These are phyloP conservation scores for Petrosia ficiformis DNA, from an alignment of 37 sponge, comb jelly and placozoan species.

Conservation along the genomic window DNA sequence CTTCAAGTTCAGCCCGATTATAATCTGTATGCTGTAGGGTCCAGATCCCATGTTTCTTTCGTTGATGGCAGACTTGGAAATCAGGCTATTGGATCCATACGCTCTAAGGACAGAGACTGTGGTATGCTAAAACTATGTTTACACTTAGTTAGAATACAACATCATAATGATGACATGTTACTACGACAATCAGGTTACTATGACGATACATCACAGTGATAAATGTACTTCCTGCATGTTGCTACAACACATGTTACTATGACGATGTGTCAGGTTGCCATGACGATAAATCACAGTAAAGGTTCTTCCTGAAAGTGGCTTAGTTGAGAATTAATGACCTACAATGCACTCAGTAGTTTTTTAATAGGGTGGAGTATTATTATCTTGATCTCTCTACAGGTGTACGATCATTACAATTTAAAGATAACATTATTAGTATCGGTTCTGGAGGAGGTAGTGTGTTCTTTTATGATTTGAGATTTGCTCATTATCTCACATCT, in stretches of 20 bases:
- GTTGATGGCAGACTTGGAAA: slow-evolving; percentile 41
- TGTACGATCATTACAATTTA: slow-evolving; percentile 81
- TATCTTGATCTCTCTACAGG: slow-evolving; percentile 13
- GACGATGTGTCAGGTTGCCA: too few relatives aligned
- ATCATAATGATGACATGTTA: too few relatives aligned
- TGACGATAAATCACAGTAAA: too few relatives aligned
- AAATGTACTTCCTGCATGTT: too few relatives aligned
- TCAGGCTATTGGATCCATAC: slow-evolving; percentile 15
- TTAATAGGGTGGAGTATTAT: too few relatives aligned
- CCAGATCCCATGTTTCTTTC: slow-evolving; percentile 71
- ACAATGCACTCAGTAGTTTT: too few relatives aligned
- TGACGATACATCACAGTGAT: too few relatives aligned
- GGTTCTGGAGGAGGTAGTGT: slow-evolving; percentile 87
- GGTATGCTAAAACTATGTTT: too few relatives aligned
- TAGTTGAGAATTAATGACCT: too few relatives aligned
- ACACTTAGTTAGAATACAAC: neutral
- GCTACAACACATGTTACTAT: too few relatives aligned
- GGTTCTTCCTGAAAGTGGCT: too few relatives aligned
- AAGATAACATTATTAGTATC: slow-evolving; percentile 69
- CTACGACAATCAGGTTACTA: too few relatives aligned
- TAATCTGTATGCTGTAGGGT: slow-evolving; percentile 73
- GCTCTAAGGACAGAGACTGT: slow-evolving; percentile 59
- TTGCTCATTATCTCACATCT: slow-evolving; percentile 23
- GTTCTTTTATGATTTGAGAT: slow-evolving; percentile 81
- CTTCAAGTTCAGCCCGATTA: slow-evolving; percentile 38